phyloP scores from a whole-genome alignment of 2,797 vertebrate genomes.

The Sarcophilus harrisii region DNA sequence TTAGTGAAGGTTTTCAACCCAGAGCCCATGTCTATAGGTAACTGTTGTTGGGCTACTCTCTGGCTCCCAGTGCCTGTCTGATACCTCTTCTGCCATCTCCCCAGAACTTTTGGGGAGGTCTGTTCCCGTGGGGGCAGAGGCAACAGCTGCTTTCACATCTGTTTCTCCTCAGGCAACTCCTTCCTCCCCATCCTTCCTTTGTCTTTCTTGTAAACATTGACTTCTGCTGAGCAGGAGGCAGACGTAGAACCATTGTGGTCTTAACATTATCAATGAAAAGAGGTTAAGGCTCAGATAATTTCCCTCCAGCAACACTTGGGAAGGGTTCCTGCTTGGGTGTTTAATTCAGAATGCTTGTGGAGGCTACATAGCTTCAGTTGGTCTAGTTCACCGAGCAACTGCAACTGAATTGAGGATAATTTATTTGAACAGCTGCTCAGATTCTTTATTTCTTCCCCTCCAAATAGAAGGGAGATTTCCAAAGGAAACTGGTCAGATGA shows the following conservation, averaged over 20 bases:
- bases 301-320: not conserved
- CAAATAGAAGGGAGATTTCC: not conserved
- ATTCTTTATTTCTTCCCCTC: not conserved
- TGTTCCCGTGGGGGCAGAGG: not conserved
- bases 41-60: not conserved
- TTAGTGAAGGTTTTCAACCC: not conserved
- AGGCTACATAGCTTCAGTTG: not conserved
- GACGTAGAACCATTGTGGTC: not conserved
- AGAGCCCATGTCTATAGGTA: not conserved
- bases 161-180: not conserved
- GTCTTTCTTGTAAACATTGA: not conserved
- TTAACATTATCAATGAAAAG: not conserved
- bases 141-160: not conserved
- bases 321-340: not conserved
- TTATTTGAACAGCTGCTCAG: not conserved
- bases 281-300: not conserved
- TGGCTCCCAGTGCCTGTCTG: not conserved
- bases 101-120: not conserved
- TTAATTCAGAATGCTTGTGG: too few species aligned
- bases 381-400: not conserved
- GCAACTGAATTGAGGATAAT: not conserved
- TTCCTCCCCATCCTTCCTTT: not conserved
- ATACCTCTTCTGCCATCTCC: not conserved
- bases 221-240: not conserved
- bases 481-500: not conserved